These are phyloP conservation scores for Micromesistius poutassou DNA, from an alignment of 2,797 vertebrate genomes.

Conservation along the genomic window DNA sequence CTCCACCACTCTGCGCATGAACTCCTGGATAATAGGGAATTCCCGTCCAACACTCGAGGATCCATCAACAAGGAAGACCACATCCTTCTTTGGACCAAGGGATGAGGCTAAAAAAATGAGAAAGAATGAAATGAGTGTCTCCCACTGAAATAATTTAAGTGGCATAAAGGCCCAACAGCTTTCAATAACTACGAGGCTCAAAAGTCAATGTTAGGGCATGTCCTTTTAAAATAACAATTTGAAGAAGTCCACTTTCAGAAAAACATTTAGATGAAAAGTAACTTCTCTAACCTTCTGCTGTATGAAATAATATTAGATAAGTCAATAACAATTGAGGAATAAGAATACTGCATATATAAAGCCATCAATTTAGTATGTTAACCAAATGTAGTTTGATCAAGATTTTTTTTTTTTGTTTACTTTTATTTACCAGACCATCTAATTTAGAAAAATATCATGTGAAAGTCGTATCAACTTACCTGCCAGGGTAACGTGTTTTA, in stretches of 20 bases:
- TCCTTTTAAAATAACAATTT: background rate
- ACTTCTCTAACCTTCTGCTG: background rate
- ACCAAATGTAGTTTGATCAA: background rate
- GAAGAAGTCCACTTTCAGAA: background rate
- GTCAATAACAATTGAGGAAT: background rate
- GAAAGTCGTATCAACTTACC: conserved; percentile 19
- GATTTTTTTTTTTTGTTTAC: background rate
- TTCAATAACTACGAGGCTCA: background rate
- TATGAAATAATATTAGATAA: background rate
- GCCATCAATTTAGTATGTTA: background rate
- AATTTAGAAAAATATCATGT: background rate
- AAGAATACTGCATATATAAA: background rate
- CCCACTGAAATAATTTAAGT: background rate
- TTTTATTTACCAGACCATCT: background rate
- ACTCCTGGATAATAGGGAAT: conserved; percentile 84
- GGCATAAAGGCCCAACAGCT: background rate
- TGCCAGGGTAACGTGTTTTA: conserved; percentile 5
- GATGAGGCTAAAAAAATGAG: conserved; percentile 53
- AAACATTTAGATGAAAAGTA: background rate
- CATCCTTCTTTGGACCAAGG: conserved; percentile 78
- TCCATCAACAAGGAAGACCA: conserved; percentile 93
- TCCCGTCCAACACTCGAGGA: conserved; percentile 81
- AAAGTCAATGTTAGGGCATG: background rate
- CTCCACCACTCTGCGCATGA: conserved; percentile 82
- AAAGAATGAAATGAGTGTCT: background rate